phyloP scores from a whole-genome alignment of 2,113 vertebrate genomes.

The Poeciliopsis occidentalis region DNA sequence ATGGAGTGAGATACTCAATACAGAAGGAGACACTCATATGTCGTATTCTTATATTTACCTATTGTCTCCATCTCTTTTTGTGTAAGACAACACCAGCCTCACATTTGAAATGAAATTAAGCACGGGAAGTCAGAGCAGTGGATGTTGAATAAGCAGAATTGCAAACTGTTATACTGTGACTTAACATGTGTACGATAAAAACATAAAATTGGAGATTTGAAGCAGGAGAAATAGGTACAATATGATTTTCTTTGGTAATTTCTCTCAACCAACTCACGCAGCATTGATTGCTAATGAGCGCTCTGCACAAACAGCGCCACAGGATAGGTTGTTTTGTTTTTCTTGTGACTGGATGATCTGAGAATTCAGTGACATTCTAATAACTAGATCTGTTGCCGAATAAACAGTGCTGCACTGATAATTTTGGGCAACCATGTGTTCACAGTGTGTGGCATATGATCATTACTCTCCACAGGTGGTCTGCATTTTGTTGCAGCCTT shows the following conservation, averaged over 20 bases:
- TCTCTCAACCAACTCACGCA: not conserved
- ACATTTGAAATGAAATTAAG: conserved; percentile 44
- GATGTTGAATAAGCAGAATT: conserved; percentile 2
- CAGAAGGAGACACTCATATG: conserved; percentile 49
- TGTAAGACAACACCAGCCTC: conserved; percentile 28
- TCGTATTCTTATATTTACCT: conserved; percentile 24
- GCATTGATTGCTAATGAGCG: not conserved
- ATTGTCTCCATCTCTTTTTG: conserved; percentile 38
- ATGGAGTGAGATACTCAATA: conserved; percentile 49
- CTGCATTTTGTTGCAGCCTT: not conserved
- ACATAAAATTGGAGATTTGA: not conserved
- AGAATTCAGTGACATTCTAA: not conserved
- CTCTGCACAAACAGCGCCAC: too few relatives aligned
- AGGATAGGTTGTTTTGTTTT: too few relatives aligned
- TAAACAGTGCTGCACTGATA: not conserved
- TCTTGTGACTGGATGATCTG: not conserved
- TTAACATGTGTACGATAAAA: not conserved
- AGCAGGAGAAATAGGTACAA: not conserved
- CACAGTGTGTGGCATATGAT: not conserved
- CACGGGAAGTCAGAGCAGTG: conserved; percentile 12
- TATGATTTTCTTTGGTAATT: not conserved
- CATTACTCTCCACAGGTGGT: not conserved
- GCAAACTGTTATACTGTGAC: not conserved
- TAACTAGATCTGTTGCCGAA: not conserved
- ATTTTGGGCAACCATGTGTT: not conserved